phyloP scores from a whole-genome alignment of 2,888 invertebrate species.

The Pseudanteris insignis region DNA sequence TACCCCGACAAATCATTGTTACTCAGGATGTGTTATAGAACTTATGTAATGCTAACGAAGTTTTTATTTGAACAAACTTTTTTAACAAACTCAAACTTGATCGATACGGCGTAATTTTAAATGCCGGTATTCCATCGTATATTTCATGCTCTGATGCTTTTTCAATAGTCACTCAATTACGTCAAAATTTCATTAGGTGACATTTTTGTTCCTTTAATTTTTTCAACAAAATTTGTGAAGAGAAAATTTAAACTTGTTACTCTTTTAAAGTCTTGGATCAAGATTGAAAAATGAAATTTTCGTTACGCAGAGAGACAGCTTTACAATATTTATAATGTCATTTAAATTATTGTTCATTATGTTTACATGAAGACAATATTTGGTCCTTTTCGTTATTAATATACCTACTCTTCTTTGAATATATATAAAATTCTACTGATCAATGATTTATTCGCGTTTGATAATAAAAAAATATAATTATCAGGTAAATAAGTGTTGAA shows the following conservation, averaged over 20 bases:
- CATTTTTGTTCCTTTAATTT: conserved; percentile 14
- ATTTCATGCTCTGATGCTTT: conserved; percentile 1
- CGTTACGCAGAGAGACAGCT: no score
- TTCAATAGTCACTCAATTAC: no score
- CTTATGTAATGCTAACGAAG: conserved; percentile 22
- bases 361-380: no score
- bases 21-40: conserved; percentile 1
- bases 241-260: conserved; percentile 12
- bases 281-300: conserved; percentile 6
- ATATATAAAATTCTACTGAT: no score
- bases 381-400: no score
- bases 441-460: no score
- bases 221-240: conserved; percentile 10
- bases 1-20: conserved; percentile 3
- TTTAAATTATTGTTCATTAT: no score
- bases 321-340: no score
- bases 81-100: conserved; percentile 12
- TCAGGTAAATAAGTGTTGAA: no score
- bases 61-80: conserved; percentile 17
- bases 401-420: no score
- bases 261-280: conserved; percentile 12
- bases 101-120: conserved; percentile 25
- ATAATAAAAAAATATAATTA: no score
- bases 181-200: no score
- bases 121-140: conserved; percentile 20